These are phyloP conservation scores for Oikopleura dioica DNA, from an alignment of 23 tunicate genomes.

Conservation along the genomic window DNA sequence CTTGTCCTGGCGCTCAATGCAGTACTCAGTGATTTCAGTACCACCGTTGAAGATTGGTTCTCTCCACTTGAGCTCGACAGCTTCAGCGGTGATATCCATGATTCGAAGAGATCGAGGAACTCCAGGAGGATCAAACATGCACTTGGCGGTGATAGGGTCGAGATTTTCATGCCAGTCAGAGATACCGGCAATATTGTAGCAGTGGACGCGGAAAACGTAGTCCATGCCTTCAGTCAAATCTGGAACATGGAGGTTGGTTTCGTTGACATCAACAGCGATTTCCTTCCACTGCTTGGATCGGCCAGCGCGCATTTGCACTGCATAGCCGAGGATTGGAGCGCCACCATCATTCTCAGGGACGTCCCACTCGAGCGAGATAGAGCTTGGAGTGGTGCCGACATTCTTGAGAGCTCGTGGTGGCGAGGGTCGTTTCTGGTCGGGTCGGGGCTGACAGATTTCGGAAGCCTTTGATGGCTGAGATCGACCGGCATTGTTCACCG, in stretches of 20 bases:
- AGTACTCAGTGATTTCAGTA: slow-evolving; percentile 29
- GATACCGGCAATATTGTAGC: slow-evolving; percentile 33
- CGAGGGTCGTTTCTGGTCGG: slow-evolving; percentile 46
- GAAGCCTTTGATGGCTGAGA: slow-evolving; percentile 51
- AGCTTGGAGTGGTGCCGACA: slow-evolving; percentile 50
- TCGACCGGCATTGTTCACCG: slow-evolving; percentile 59
- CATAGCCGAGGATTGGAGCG: slow-evolving; percentile 14
- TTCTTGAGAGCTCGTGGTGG: slow-evolving; percentile 55
- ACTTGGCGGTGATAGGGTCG: slow-evolving; percentile 49
- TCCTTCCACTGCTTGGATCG: background rate
- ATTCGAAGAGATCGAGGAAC: slow-evolving; percentile 17
- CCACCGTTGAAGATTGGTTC: slow-evolving; percentile 87
- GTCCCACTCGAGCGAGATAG: slow-evolving; percentile 68
- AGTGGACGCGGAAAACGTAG: slow-evolving; percentile 56
- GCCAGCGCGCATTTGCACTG: slow-evolving; percentile 13
- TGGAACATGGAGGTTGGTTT: slow-evolving; percentile 15
- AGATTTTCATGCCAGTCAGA: slow-evolving; percentile 51
- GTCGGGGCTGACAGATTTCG: slow-evolving; percentile 1
- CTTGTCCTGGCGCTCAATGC: slow-evolving; percentile 43
- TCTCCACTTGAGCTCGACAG: slow-evolving; percentile 36
- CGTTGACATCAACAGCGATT: background rate
- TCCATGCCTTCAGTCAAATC: slow-evolving; percentile 47
- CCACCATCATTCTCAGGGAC: slow-evolving; percentile 55
- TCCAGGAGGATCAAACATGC: slow-evolving; percentile 38
- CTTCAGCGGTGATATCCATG: slow-evolving; percentile 12